Evolutionary conservation across 2,113 vertebrate genomes (phyloP), one percentile per base, ranked within the genome.

Genomic region (Leptodactylus fuscus): DNA sequence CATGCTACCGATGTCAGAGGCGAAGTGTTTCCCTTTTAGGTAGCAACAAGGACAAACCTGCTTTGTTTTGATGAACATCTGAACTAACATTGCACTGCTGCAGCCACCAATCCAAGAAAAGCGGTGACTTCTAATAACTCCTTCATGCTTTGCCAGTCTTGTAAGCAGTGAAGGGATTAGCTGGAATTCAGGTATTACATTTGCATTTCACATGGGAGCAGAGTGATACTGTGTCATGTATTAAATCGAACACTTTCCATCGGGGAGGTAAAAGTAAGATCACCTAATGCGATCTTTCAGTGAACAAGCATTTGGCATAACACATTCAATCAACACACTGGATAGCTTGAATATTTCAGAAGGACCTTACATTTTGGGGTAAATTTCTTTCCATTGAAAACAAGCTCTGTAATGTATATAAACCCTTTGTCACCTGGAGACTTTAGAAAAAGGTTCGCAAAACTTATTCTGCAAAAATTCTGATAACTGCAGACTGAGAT

Each of bases 121-220:
- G 60, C 53, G 24, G 76, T 44, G 34, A 85, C 76, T 60, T 65
- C 34, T 80, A 85, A 48, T 71, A 85, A 73, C 48, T 73, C 65
- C 65, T 80, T 85, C 65, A 85, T 85, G 84, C 76, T 81, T 36
- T 71, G 84, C 65, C 76, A 81, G 34, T n/a, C 49, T 85, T 24
- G 22, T 32, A 48, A 46, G 48, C 34, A 81, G 55, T 81, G 48
- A 48, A 60, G 62, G 83, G 83, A 85, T 85, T 85, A 55, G 49
- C 18, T 46, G 84, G 80, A 70, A 85, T 71, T 79, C 75, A 85
- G 80, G 65, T 71, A 71, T 55, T 75, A 79, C 53, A 79, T 85
- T 79, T 71, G 83, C 83, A 71, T 85, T 79, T 85, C 46, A 20
- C 75, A 44, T 79, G 32, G 75, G 44, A 29, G 15, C 16, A 51